Evolutionary conservation across 2,797 vertebrate genomes (phyloP).

Genomic region (Melanotaenia maccullochi): DNA sequence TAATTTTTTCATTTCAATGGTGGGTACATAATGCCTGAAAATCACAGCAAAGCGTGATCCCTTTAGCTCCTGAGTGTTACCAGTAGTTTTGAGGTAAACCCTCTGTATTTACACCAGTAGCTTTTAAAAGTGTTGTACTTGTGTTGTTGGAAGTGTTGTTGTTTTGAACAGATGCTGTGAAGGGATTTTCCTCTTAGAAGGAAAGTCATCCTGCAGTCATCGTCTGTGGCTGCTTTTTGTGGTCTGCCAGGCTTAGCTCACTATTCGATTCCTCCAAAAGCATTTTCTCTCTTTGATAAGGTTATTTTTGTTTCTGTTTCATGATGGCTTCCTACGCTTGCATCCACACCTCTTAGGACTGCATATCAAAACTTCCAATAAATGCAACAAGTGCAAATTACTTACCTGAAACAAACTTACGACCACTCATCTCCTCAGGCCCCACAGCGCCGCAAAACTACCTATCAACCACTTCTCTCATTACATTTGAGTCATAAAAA

Average conservation of each 20-base stretch:
- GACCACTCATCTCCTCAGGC: background rate
- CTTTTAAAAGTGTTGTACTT: background rate
- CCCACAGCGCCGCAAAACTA: background rate
- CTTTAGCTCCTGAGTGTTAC: background rate
- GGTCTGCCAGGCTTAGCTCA: background rate
- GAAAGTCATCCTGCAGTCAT: background rate
- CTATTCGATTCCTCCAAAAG: background rate
- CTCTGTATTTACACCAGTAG: background rate
- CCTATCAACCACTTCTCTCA: background rate
- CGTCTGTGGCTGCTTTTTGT: background rate
- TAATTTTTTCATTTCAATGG: too few relatives aligned
- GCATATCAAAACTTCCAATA: background rate
- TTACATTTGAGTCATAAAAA: background rate
- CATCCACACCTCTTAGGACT: background rate
- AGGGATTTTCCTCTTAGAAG: background rate
- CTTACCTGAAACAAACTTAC: background rate
- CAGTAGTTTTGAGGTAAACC: background rate
- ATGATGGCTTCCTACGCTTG: background rate
- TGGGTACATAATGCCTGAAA: too few relatives aligned
- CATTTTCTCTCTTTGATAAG: too few relatives aligned
- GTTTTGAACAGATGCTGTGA: background rate
- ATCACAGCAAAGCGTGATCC: background rate
- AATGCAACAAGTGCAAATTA: background rate
- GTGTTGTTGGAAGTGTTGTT: background rate
- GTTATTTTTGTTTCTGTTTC: background rate